These are phyloP conservation scores for Verasper variegatus DNA, from an alignment of 2,113 vertebrate genomes.

Conservation along the genomic window DNA sequence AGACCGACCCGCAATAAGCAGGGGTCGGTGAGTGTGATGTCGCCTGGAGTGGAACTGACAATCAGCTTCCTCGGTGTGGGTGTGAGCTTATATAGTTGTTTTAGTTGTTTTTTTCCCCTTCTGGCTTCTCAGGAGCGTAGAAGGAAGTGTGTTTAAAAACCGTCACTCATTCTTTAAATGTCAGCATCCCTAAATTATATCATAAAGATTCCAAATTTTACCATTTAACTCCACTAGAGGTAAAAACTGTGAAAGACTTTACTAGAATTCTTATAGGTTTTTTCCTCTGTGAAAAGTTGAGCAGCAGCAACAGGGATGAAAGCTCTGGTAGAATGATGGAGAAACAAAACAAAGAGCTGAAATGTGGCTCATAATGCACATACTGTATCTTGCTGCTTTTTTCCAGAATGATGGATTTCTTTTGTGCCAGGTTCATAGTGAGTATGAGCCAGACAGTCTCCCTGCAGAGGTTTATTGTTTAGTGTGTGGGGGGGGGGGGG, in stretches of 20 bases:
- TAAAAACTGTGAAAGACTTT: too few relatives aligned
- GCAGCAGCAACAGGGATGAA: not conserved
- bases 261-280: too few relatives aligned
- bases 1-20: not conserved
- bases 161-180: too few relatives aligned
- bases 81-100: too few relatives aligned
- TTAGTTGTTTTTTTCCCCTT: too few relatives aligned
- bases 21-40: not conserved
- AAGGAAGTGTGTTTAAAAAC: not conserved
- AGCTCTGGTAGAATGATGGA: not conserved
- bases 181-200: too few relatives aligned
- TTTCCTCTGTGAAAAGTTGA: too few relatives aligned
- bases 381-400: not conserved
- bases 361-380: not conserved
- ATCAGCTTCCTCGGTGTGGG: too few relatives aligned
- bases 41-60: not conserved
- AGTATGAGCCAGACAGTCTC: not conserved
- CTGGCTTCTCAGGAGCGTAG: too few relatives aligned
- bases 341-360: not conserved
- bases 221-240: too few relatives aligned
- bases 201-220: not conserved
- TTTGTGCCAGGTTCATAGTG: not conserved
- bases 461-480: slow-evolving; percentile 16
- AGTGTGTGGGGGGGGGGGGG: not conserved
- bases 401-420: not conserved